phyloP scores from a whole-genome alignment of 2,113 vertebrate genomes.

The Cyprinodon brontotheroides region DNA sequence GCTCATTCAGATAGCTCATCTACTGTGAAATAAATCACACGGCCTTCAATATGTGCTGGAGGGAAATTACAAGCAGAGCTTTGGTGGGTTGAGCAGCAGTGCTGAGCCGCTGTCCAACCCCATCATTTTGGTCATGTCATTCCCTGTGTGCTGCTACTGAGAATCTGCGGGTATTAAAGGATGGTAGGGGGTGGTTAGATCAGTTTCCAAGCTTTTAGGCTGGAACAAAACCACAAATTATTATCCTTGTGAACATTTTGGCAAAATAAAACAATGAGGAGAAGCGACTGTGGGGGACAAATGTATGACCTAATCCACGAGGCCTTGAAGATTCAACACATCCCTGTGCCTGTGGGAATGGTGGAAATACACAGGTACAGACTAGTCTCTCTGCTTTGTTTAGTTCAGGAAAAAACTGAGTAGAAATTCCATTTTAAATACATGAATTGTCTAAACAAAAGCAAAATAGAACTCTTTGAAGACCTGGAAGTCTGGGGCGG shows the following conservation, averaged over 20 bases:
- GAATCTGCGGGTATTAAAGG: slow-evolving; percentile 47
- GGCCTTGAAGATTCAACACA: not conserved
- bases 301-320: slow-evolving; percentile 26
- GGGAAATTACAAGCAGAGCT: slow-evolving; percentile 48
- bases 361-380: not conserved
- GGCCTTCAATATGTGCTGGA: slow-evolving; percentile 2
- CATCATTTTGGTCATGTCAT: slow-evolving; percentile 77
- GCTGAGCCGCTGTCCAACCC: slow-evolving; percentile 66
- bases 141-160: slow-evolving; percentile 41
- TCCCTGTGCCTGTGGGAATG: not conserved
- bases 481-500: slow-evolving; percentile 17
- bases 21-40: slow-evolving; percentile 29
- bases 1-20: slow-evolving; percentile 18
- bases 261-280: slow-evolving; percentile 33
- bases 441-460: not conserved
- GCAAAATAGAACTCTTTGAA: slow-evolving; percentile 17
- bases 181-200: slow-evolving; percentile 48
- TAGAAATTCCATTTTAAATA: not conserved
- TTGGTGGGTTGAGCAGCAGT: slow-evolving; percentile 58
- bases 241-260: slow-evolving; percentile 59
- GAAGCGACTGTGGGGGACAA: slow-evolving; percentile 27
- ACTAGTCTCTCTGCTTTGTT: not conserved
- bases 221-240: slow-evolving; percentile 68
- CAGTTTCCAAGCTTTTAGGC: slow-evolving; percentile 48
- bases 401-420: slow-evolving; percentile 4